Evolutionary conservation across 2,797 vertebrate species (phyloP).

Genomic region (Tangara arthus): DNA sequence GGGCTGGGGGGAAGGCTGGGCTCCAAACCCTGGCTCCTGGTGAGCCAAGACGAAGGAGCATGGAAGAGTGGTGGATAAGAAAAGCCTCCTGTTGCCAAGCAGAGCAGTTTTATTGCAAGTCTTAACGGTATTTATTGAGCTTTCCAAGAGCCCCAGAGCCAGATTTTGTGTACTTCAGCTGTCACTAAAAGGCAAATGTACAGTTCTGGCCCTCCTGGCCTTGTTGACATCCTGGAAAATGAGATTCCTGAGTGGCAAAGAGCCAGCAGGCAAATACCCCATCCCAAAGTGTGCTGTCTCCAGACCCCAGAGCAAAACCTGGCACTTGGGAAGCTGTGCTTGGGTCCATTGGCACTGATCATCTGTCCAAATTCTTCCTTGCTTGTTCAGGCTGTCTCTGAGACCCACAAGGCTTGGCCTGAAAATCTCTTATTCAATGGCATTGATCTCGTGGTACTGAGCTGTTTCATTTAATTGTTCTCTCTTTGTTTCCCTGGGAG

Average conservation of each 20-base stretch:
- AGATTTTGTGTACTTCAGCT: conserved; percentile 26
- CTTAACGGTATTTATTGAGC: not conserved
- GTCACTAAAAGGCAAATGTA: conserved; percentile 16
- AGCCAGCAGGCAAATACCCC: not conserved
- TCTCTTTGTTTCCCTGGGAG: not conserved
- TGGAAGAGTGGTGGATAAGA: not conserved
- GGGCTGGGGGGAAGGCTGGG: not conserved
- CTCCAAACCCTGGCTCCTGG: not conserved
- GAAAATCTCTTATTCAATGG: not conserved
- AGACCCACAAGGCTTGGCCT: not conserved
- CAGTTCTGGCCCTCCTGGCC: not conserved
- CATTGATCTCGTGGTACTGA: not conserved
- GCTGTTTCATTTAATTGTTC: not conserved
- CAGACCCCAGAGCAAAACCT: not conserved
- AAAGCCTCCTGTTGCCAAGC: conserved; percentile 5
- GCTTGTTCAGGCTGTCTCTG: not conserved
- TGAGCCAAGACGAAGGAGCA: not conserved
- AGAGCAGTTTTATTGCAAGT: not conserved
- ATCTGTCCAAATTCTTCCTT: not conserved
- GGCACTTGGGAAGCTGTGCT: not conserved
- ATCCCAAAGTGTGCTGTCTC: not conserved
- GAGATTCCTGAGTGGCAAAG: not conserved
- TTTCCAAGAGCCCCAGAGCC: conserved; percentile 16
- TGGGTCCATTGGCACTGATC: not conserved
- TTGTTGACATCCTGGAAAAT: conserved; percentile 26